Evolutionary conservation across 2,797 vertebrate genomes (phyloP).

Genomic region (Borostomias antarcticus): DNA sequence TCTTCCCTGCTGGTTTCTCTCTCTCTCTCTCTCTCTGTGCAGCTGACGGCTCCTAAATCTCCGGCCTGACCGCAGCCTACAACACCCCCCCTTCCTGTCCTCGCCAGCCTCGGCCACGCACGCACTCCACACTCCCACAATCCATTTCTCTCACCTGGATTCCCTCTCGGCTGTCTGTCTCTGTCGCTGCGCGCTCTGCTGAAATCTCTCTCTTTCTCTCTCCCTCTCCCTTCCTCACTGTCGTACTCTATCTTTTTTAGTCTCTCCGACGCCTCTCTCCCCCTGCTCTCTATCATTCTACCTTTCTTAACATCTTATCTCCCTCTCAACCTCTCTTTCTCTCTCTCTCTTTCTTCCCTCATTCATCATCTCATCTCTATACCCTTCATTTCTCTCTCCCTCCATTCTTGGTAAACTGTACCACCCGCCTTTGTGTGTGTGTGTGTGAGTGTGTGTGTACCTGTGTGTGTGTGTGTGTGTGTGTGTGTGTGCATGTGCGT

Average conservation of each 20-base stretch:
- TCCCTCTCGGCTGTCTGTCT: not conserved
- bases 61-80: constrained; percentile 48
- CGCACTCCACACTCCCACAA: not conserved
- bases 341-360: constrained; percentile 26
- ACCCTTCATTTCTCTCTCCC: constrained; percentile 36
- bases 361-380: constrained; percentile 32
- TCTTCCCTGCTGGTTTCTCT: constrained; percentile 21
- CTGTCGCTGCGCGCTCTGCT: not conserved
- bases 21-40: constrained; percentile 39
- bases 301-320: not conserved
- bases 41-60: constrained; percentile 63
- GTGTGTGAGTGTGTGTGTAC: too few relatives aligned
- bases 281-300: not conserved
- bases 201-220: not conserved
- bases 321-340: not conserved
- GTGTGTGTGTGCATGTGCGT: too few relatives aligned
- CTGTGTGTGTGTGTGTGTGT: constrained; percentile 56
- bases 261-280: not conserved
- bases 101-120: not conserved
- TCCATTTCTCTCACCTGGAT: constrained; percentile 4
- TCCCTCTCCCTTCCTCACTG: not conserved
- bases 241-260: not conserved
- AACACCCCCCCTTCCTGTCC: constrained; percentile 47
- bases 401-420: constrained; percentile 47
- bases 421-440: constrained; percentile 44